phyloP scores from a whole-genome alignment of 92 coral and sea anemone genomes.

The Chrysogorgia sp. region DNA sequence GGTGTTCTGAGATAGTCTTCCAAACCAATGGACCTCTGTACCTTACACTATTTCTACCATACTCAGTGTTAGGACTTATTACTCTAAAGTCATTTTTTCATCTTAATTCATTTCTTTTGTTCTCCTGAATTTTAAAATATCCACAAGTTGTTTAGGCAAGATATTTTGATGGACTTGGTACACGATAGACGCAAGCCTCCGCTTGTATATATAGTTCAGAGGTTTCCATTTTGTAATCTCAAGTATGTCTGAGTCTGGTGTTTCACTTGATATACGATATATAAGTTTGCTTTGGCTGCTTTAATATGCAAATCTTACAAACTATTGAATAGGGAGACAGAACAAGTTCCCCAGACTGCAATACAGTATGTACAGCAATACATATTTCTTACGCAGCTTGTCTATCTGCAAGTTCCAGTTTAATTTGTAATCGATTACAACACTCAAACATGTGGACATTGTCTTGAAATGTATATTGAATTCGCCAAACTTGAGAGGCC shows the following conservation, averaged over 20 bases:
- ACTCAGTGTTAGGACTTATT: too few species aligned
- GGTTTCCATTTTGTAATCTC: constrained; percentile 31
- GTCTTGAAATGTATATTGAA: constrained; percentile 30
- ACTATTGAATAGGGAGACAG: constrained; percentile 18
- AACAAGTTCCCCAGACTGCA: constrained; percentile 50
- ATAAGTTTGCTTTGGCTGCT: constrained; percentile 45
- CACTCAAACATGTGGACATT: constrained; percentile 18
- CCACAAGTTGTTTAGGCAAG: too few species aligned
- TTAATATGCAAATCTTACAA: constrained; percentile 44
- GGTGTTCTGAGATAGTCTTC: too few species aligned
- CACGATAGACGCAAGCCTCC: too few species aligned
- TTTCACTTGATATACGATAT: constrained; percentile 7
- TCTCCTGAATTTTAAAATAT: too few species aligned
- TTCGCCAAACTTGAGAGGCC: too few species aligned
- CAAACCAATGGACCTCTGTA: too few species aligned
- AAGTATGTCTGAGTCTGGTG: constrained; percentile 12
- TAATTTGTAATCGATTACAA: constrained; percentile 26
- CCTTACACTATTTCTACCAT: too few species aligned
- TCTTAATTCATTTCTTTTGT: too few species aligned
- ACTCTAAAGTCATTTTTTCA: too few species aligned
- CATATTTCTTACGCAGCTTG: constrained; percentile 11
- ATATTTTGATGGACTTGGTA: too few species aligned
- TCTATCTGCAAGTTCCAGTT: constrained; percentile 44
- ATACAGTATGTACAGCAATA: constrained; percentile 40
- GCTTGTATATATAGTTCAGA: too few species aligned